Conservation (phyloP, 92 coral and sea anemone genomes). For the Diadumene lineata region DNA sequence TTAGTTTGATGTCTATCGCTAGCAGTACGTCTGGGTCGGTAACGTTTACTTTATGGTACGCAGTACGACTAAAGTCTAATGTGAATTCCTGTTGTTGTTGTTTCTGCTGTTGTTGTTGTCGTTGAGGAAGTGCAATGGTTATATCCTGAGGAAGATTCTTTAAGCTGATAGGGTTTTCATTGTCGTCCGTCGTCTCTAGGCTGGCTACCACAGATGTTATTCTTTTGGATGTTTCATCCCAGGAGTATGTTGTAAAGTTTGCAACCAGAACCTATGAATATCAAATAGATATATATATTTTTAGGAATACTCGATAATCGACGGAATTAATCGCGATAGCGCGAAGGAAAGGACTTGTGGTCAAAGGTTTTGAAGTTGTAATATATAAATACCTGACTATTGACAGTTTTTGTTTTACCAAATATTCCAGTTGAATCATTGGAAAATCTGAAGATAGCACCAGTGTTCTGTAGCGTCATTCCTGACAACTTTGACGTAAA, state of each 20-base stretch:
- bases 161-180: constrained; percentile 31
- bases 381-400: constrained; percentile 64
- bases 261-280: constrained; percentile 52
- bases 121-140: constrained; percentile 28
- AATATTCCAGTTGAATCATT: constrained; percentile 26
- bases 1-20: constrained; percentile 32
- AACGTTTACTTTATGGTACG: constrained; percentile 36
- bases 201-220: constrained; percentile 45
- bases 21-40: constrained; percentile 25
- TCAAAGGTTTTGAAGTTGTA: too few species aligned
- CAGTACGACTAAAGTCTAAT: constrained; percentile 28
- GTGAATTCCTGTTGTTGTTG: constrained; percentile 16
- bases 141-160: constrained; percentile 32
- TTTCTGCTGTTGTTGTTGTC: neutral
- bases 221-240: constrained; percentile 46
- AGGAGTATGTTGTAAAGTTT: constrained; percentile 28
- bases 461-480: constrained; percentile 8
- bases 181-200: constrained; percentile 38
- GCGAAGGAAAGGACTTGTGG: too few species aligned
- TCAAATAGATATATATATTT: too few species aligned
- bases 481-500: constrained; percentile 40
- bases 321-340: too few species aligned
- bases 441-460: constrained; percentile 43
- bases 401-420: constrained; percentile 31
- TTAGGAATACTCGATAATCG: too few species aligned